Conservation (phyloP, 2,888 invertebrate genomes). For the Dasysyrphus tricinctus region DNA sequence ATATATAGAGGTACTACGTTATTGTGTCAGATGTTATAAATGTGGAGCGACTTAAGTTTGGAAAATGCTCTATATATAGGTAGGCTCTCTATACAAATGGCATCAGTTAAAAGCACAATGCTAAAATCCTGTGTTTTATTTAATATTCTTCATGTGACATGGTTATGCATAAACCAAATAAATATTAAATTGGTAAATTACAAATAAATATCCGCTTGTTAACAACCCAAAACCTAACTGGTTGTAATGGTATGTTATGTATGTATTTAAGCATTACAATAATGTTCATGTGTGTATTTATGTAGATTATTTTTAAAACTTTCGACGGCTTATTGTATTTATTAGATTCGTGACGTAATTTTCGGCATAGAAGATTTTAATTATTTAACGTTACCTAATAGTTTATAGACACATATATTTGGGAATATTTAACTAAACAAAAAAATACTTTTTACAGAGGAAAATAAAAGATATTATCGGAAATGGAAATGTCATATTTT, state of each 20-base stretch:
- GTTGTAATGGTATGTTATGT: too few species aligned
- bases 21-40: slow-evolving; percentile 46
- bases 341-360: slow-evolving; percentile 11
- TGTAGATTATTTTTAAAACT: not conserved
- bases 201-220: slow-evolving; percentile 30
- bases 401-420: not conserved
- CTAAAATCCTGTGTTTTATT: slow-evolving; percentile 10
- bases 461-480: not conserved
- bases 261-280: too few species aligned
- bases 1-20: slow-evolving; percentile 25
- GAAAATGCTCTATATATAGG: not conserved
- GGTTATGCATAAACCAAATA: slow-evolving; percentile 4
- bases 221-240: not conserved
- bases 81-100: slow-evolving; percentile 4
- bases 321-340: slow-evolving; percentile 3
- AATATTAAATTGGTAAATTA: slow-evolving; percentile 27
- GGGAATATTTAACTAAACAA: not conserved
- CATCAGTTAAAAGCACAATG: slow-evolving; percentile 20
- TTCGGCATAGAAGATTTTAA: not conserved
- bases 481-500: not conserved
- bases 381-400: not conserved
- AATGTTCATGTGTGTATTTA: too few species aligned
- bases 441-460: not conserved
- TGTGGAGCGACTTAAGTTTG: slow-evolving; percentile 41
- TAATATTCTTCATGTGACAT: slow-evolving; percentile 37